Conservation (phyloP, 2,113 vertebrate genomes). For the Platysternon megacephalum region DNA sequence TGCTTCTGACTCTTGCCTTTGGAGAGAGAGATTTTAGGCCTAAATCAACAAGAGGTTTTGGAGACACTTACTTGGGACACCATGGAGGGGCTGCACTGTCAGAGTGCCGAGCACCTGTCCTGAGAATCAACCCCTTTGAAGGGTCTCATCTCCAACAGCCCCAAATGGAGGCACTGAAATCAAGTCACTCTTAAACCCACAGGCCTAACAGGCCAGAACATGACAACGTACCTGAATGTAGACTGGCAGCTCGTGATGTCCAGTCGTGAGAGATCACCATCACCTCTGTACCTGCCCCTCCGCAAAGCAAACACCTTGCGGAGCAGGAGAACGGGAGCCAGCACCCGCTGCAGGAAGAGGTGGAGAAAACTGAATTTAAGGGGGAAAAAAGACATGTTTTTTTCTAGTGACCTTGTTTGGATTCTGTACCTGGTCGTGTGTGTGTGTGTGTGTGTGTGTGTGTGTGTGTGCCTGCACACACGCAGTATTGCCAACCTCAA, state of each 20-base stretch:
- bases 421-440: background rate
- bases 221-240: too few species aligned
- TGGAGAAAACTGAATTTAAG: background rate
- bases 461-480: too few species aligned
- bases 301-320: background rate
- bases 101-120: background rate
- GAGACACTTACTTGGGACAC: background rate
- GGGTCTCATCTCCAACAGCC: background rate
- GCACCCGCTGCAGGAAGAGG: background rate
- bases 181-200: background rate
- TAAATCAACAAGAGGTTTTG: background rate
- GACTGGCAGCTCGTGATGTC: background rate
- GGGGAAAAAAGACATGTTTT: background rate
- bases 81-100: background rate
- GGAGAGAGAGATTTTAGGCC: background rate
- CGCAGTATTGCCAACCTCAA: background rate
- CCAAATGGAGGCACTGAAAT: background rate
- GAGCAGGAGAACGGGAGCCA: background rate
- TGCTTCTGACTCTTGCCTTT: background rate
- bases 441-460: too few species aligned
- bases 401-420: background rate
- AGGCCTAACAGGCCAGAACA: background rate
- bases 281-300: too few species aligned
- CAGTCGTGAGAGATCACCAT: background rate
- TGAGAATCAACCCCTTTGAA: background rate